These are phyloP conservation scores for Galaxea fascicularis DNA, from an alignment of 92 coral and sea anemone species.

Conservation along the genomic window DNA sequence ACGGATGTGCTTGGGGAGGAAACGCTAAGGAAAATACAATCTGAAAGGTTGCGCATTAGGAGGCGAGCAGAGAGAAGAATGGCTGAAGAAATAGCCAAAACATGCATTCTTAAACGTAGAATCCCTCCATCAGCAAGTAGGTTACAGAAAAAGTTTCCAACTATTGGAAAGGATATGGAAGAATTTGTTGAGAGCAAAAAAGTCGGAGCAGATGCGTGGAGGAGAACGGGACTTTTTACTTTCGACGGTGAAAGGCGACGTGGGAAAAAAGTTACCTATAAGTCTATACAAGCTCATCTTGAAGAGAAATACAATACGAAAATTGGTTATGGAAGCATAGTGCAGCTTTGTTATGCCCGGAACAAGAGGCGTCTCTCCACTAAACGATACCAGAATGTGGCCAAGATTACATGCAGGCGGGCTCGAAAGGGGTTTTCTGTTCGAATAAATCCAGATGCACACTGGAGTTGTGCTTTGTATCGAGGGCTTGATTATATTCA, in stretches of 20 bases:
- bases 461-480: slow-evolving; percentile 54
- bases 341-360: slow-evolving; percentile 46
- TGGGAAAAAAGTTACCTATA: slow-evolving; percentile 54
- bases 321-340: slow-evolving; percentile 50
- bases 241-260: slow-evolving; percentile 35
- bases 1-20: slow-evolving; percentile 1
- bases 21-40: neutral
- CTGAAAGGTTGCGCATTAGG: neutral
- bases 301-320: slow-evolving; percentile 41
- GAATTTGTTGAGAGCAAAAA: slow-evolving; percentile 10
- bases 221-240: slow-evolving; percentile 10
- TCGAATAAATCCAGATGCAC: slow-evolving; percentile 42
- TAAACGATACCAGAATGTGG: slow-evolving; percentile 41
- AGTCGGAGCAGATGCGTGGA: slow-evolving; percentile 16
- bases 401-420: slow-evolving; percentile 47
- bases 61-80: slow-evolving; percentile 14
- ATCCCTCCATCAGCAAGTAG: neutral
- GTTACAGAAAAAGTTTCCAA: neutral
- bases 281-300: slow-evolving; percentile 30
- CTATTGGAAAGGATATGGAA: slow-evolving; percentile 1
- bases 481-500: slow-evolving; percentile 33
- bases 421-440: slow-evolving; percentile 52
- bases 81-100: neutral
- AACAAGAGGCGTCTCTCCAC: slow-evolving; percentile 39
- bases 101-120: slow-evolving; percentile 9